A percentile compares a stretch with the other conserved stretches of the same genome.
These are phyloP conservation scores for Muscidifurax raptorellus DNA, from an alignment of 1,140 invertebrate genomes.

Conservation along the genomic window DNA sequence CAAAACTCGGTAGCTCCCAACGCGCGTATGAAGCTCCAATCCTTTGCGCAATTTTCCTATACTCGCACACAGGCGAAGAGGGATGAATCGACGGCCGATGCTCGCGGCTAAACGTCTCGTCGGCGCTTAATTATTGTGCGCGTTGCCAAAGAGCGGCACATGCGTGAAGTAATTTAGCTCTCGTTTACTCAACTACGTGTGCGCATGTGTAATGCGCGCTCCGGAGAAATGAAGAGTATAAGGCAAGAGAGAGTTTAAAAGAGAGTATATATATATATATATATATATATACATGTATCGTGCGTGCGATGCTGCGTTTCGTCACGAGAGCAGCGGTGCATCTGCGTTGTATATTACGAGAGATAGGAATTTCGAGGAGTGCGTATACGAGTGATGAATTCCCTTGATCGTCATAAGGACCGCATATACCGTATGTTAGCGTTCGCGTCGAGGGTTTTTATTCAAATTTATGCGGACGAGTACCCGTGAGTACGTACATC, in stretches of 20 bases:
- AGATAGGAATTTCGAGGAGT: constrained; percentile 1
- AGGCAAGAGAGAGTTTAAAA: constrained; percentile 11
- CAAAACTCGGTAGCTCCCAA: neutral
- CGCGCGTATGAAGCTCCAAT: no score
- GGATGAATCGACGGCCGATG: constrained; percentile 12
- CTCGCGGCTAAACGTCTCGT: neutral
- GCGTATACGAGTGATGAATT: neutral
- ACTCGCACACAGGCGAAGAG: neutral
- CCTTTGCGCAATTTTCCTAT: neutral
- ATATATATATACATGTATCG: no score
- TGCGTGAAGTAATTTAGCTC: constrained; percentile 46
- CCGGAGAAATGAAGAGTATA: constrained; percentile 29
- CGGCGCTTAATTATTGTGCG: constrained; percentile 23
- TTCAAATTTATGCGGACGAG: no score
- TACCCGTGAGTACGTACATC: no score
- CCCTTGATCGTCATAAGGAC: neutral
- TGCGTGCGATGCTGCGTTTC: neutral
- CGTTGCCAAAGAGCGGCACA: constrained; percentile 23
- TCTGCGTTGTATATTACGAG: neutral
- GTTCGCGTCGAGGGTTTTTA: no score
- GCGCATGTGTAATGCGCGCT: constrained; percentile 14
- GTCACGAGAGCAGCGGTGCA: constrained; percentile 2
- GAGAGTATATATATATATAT: neutral
- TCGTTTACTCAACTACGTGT: constrained; percentile 43
- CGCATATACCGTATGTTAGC: no score